phyloP scores from a whole-genome alignment of 2,888 invertebrate species.

The Bugula neritina region DNA sequence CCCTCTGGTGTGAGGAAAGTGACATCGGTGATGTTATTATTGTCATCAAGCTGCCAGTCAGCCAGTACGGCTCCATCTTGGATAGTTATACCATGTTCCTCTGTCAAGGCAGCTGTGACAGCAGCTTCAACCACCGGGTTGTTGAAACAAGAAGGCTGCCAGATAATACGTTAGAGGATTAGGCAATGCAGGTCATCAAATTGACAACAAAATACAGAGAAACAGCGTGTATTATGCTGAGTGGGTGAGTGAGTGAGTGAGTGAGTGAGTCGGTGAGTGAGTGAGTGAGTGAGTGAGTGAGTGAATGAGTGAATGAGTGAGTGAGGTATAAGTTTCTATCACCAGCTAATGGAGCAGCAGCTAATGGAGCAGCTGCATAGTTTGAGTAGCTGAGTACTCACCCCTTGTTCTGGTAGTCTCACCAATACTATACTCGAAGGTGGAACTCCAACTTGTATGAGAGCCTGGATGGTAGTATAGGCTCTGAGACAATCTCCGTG shows the following conservation, averaged over 20 bases:
- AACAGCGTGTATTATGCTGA: too few relatives aligned
- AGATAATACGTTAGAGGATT: too few relatives aligned
- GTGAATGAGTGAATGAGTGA: too few relatives aligned
- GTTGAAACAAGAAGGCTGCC: constrained; percentile 46
- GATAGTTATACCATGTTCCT: constrained; percentile 39
- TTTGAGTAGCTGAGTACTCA: too few relatives aligned
- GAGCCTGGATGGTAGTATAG: constrained; percentile 63
- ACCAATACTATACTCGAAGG: constrained; percentile 61
- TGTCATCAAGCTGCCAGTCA: constrained; percentile 39
- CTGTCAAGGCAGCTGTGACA: constrained; percentile 35
- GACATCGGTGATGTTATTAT: constrained; percentile 28
- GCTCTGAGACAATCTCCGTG: constrained; percentile 66
- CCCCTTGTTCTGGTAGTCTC: constrained; percentile 36
- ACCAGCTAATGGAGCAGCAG: neutral
- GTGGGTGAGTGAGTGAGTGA: too few relatives aligned
- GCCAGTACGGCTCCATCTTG: constrained; percentile 42
- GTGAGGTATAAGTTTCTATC: too few relatives aligned
- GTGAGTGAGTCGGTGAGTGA: too few relatives aligned
- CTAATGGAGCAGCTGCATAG: too few relatives aligned
- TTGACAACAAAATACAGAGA: too few relatives aligned
- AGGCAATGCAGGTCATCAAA: too few relatives aligned
- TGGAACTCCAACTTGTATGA: constrained; percentile 61
- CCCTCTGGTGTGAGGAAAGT: constrained; percentile 19
- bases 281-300: too few relatives aligned
- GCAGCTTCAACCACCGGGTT: constrained; percentile 42